Base-by-base conservation (phyloP, 2,888 invertebrate genomes). In the Coremacera marginata region DNA sequence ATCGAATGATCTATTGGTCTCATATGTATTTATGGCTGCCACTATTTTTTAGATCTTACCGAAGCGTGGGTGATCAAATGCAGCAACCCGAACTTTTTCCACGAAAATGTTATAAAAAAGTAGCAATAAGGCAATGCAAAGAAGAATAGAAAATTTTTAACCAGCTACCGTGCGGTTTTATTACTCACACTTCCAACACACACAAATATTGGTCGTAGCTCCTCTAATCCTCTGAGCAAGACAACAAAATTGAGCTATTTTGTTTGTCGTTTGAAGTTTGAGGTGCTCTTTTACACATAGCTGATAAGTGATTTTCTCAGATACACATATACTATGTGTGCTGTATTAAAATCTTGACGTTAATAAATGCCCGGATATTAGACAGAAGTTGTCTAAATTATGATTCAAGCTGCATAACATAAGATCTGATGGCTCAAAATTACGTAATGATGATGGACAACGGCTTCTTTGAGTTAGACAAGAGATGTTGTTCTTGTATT, bases 281-380 rank as follows among this genome's bases (percentile, higher is more conserved):
- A 71, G 57, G 75, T 75, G 70, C 51, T 60, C 68, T 77, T 82
- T 81, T 78, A 80, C 82, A 81, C 79, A 75, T 80, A 78, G 79
- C 79, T 80, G 81, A 82, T 80, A 82, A 81, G 78, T 76, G 70
- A 60, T 74, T 52, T 77, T 49, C 14, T 73, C 63, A 62, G 31
- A 51, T 70, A 68, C 68, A 68, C 60, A 68, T 57, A 55, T 67
- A 22, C 51, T 37, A 63, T 44, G 57, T 78, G 70, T 75, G 55
- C 60, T 60, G 77, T 49, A 65, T 77, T 16, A 62, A 55, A 72
- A 85, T 86, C 85, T 87, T 86, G 85, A 87, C 84, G 85, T 87
- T 84, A 84, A 86, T 86, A 87, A 87, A 87, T 87, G 84, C 84
- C 81, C 84, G 82, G 82, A 81, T 79, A 83, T 84, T 83, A 85